Base-by-base conservation (phyloP, 2,888 invertebrate genomes). In the Machimus rusticus region DNA sequence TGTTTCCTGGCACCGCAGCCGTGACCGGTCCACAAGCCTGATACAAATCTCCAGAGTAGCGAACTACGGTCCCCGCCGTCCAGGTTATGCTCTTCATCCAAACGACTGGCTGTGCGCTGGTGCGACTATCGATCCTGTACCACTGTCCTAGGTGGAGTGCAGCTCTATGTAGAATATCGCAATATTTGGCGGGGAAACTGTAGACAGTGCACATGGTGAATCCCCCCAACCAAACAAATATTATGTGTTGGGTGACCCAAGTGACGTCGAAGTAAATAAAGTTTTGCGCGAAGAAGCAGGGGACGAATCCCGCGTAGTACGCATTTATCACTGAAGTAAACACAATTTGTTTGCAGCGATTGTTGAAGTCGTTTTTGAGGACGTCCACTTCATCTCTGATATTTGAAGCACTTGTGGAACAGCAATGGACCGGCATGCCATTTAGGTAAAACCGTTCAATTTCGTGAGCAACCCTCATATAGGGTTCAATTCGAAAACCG, bases 131-230 rank as follows among this genome's bases (percentile, higher is more conserved):
- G 74, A 93, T 88, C 5, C 91, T 91, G 19, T 90, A 90, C 92
- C 93, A 93, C 85, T 91, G 90, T 4, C 99, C 99, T 79, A 99
- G 94, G 93, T 99, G 99, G 79, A 97, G 93, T 0, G 98, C 96
- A 88, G 98, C 96, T 90, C 97, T 94, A 92, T 99, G 99, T 88
- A 99, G 93, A 51, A 97, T 95, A 93, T 99, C 99, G 91, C 97
- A 96, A 91, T 97, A 97, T 89, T 94, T 92, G 0, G 95, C 94
- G 0, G 94, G 93, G 87, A 95, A 93, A 88, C 95, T 93, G 88
- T 97, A 96, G 5, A 95, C 94, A 1, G 95, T 94, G 90, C 96
- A 95, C 90, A 98, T 95, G 3, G 96, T 96, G 91, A 97, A 96
- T 89, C 97, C 95, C 57, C 97, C 96, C 88, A 97, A 93, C 95